Evolutionary conservation across 2,888 invertebrate species (phyloP).

Genomic region (Chloroclystis v-ata): DNA sequence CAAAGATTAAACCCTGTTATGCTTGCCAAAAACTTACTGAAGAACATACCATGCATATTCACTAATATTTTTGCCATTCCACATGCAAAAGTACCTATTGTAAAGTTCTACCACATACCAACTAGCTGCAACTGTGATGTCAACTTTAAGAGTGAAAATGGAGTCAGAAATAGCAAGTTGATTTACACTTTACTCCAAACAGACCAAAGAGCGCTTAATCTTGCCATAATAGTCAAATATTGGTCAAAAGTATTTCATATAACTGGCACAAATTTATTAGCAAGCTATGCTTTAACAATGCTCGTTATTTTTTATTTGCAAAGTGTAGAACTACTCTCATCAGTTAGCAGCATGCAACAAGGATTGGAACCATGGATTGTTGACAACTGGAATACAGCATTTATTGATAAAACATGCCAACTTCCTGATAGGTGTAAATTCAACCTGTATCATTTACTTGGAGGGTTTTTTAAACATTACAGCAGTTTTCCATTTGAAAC

Average conservation of each 20-base stretch:
- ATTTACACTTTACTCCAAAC: constrained; percentile 76
- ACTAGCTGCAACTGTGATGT: constrained; percentile 83
- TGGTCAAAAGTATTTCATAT: constrained; percentile 83
- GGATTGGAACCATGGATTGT: constrained; percentile 39
- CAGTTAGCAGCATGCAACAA: constrained; percentile 69
- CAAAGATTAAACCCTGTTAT: constrained; percentile 29
- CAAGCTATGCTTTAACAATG: constrained; percentile 82
- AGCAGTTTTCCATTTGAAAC: constrained; percentile 73
- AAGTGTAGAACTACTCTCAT: constrained; percentile 75
- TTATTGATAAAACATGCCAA: constrained; percentile 46
- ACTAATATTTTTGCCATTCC: constrained; percentile 79
- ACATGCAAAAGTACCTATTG: constrained; percentile 85
- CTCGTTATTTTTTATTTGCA: constrained; percentile 85
- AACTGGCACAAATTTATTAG: constrained; percentile 75
- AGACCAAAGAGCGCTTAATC: constrained; percentile 75
- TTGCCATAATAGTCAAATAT: constrained; percentile 83
- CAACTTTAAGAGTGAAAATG: constrained; percentile 82
- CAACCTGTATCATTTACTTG: constrained; percentile 63
- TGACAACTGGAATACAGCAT: constrained; percentile 80
- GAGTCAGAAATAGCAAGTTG: constrained; percentile 82
- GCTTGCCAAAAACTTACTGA: constrained; percentile 55
- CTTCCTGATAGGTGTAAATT: constrained; percentile 35
- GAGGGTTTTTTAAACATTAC: constrained; percentile 82
- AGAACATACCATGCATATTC: constrained; percentile 55
- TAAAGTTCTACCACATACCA: constrained; percentile 81